Evolutionary conservation across 2,888 invertebrate species (phyloP).

Genomic region (Branchipolynoe longqiensis): DNA sequence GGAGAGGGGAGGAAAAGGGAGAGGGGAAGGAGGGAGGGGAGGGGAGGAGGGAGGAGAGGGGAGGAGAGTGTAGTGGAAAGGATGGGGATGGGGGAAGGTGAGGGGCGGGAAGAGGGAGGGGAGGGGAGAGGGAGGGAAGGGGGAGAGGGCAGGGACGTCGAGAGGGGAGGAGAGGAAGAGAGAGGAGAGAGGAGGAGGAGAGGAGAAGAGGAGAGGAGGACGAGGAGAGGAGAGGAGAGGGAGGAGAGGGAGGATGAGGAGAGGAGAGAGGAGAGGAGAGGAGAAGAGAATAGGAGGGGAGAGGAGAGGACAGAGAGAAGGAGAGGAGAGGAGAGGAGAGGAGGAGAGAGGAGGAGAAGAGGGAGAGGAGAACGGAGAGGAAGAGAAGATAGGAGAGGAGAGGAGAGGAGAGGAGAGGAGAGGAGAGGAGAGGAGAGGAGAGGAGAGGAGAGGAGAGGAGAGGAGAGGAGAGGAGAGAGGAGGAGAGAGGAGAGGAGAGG

Average conservation of each 20-base stretch:
- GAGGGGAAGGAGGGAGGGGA: not conserved
- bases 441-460: not conserved
- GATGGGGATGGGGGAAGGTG: not conserved
- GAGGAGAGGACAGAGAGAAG: not conserved
- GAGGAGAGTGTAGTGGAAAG: not conserved
- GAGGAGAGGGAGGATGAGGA: not conserved
- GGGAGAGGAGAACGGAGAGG: not conserved
- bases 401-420: not conserved
- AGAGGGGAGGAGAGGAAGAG: not conserved
- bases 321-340: not conserved
- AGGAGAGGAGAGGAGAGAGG: too few relatives aligned
- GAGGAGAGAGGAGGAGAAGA: not conserved
- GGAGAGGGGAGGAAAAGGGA: not conserved
- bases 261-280: not conserved
- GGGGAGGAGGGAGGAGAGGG: not conserved
- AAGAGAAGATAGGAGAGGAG: not conserved
- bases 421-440: not conserved
- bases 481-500: too few relatives aligned
- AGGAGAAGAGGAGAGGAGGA: not conserved
- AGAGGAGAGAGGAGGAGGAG: not conserved
- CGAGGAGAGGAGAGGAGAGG: not conserved
- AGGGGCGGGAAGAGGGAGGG: not conserved
- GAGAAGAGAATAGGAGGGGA: not conserved
- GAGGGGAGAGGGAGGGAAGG: not conserved
- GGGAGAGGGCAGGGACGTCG: not conserved